Base-by-base conservation (phyloP, 2,797 vertebrate species). In the Huso huso region DNA sequence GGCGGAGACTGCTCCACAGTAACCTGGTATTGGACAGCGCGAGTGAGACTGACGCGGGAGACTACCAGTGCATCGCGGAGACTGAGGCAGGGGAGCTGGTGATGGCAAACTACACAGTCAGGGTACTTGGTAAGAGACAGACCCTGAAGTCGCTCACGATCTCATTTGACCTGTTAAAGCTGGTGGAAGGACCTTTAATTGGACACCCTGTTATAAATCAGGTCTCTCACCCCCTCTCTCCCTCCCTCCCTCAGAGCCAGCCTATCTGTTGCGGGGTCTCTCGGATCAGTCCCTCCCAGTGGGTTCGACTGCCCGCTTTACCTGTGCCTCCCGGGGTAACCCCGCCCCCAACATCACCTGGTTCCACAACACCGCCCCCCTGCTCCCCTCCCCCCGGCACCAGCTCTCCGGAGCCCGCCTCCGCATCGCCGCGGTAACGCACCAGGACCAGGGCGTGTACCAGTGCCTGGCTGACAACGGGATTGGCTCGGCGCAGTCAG, bases 381-480 rank as follows among this genome's bases (percentile, higher is more conserved):
- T 97, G 59, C 53, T 0, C 0, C 75, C 81, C 0, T 95, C 93
- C 0, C 65, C 74, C 0, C 90, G 74, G 6, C 79, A 90, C 8
- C 79, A 84, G 9, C 72, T 75, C 1, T 53, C 66, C 0, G 92
- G 84, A 4, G 85, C 78, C 63, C 81, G 75, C 0, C 78, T 98
- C 9, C 65, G 57, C 1, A 84, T 99, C 63, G 71, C 66, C 0
- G 79, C 76, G 0, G 74, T 92, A 69, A 80, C 75, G 0, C 23
- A 8, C 1, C 79, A 77, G 76, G 93, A 98, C 62, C 80, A 86
- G 0, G 96, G 96, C 48, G 68, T 95, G 52, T 98, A 95, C 78
- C 95, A 99, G 79, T 99, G 96, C 53, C 53, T 95, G 53, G 83
- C 88, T 8, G 83, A 87, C 78, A 98, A 99, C 0, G 86, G 84